A percentile compares a stretch with the other conserved stretches of the same genome.
Evolutionary conservation across 2,797 vertebrate species (phyloP).

Genomic region (Lithobates sylvaticus): DNA sequence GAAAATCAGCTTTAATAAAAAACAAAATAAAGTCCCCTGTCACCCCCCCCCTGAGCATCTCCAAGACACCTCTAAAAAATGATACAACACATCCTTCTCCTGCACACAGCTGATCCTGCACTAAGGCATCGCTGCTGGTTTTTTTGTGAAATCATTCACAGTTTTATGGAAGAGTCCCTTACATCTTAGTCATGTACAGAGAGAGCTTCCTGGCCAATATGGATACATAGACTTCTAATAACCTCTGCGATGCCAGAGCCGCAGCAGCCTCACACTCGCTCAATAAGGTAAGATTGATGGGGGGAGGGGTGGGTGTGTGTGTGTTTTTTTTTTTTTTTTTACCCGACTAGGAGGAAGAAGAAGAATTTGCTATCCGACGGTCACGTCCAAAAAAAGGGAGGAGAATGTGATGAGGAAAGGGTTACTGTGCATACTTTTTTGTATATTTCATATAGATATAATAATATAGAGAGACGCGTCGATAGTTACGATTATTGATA

Average conservation of each 20-base stretch:
- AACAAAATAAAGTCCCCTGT: conserved; percentile 23
- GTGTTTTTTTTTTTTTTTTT: not conserved
- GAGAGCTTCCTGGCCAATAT: not conserved
- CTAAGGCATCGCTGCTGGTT: no score
- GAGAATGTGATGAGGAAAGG: not conserved
- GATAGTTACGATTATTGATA: conserved; percentile 8
- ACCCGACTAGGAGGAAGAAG: not conserved
- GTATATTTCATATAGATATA: not conserved
- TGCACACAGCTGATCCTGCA: not conserved
- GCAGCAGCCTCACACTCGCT: conserved; percentile 17
- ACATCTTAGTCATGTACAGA: conserved; percentile 19
- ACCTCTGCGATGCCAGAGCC: conserved; percentile 23
- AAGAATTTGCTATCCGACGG: conserved; percentile 8
- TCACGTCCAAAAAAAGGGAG: not conserved
- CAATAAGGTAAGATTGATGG: conserved; percentile 36
- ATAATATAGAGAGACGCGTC: not conserved
- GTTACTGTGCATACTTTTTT: not conserved
- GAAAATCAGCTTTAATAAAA: conserved; percentile 45
- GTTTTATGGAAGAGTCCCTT: not conserved
- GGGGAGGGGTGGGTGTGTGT: not conserved
- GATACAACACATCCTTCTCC: not conserved
- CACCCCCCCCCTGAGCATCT: conserved; percentile 1
- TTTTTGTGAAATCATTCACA: not conserved
- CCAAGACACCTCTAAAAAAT: not conserved
- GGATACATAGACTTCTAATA: conserved; percentile 27